Percentiles rank a stretch among this genome's conserved stretches.
Conservation (phyloP, 2,888 invertebrate genomes). For the Drosophila testacea region DNA sequence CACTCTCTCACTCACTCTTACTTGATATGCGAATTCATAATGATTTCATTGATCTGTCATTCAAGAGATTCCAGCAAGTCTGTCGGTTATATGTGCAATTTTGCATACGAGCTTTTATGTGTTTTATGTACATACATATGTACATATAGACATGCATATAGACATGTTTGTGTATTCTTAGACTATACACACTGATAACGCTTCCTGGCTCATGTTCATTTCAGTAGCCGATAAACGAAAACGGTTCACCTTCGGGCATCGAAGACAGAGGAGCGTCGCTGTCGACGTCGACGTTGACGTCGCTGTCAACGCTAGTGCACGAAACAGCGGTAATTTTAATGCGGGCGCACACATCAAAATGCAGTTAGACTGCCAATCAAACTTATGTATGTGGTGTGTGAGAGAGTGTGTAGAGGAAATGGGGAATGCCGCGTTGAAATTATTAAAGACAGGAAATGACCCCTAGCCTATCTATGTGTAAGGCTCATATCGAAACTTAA, state of each 20-base stretch:
- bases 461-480: conserved; percentile 5
- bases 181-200: conserved; percentile 61
- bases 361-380: conserved; percentile 40
- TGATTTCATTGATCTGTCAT: conserved; percentile 82
- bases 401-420: conserved; percentile 31
- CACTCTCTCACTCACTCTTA: conserved; percentile 1
- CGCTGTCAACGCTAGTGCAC: conserved; percentile 3
- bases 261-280: conserved; percentile 28
- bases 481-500: conserved; percentile 11
- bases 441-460: conserved; percentile 28
- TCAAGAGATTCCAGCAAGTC: conserved; percentile 75
- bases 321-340: conserved; percentile 45
- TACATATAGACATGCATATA: neutral
- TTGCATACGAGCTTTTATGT: conserved; percentile 12
- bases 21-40: conserved; percentile 65
- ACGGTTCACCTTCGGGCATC: conserved; percentile 59
- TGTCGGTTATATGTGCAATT: conserved; percentile 34
- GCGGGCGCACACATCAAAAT: conserved; percentile 42
- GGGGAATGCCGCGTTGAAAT: conserved; percentile 10
- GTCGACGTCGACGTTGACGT: neutral
- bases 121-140: neutral
- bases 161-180: conserved; percentile 4
- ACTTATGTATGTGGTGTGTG: neutral
- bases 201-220: conserved; percentile 53
- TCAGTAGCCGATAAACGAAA: conserved; percentile 39